These are phyloP conservation scores for Setipinna tenuifilis DNA, from an alignment of 2,797 vertebrate species.

Conservation along the genomic window DNA sequence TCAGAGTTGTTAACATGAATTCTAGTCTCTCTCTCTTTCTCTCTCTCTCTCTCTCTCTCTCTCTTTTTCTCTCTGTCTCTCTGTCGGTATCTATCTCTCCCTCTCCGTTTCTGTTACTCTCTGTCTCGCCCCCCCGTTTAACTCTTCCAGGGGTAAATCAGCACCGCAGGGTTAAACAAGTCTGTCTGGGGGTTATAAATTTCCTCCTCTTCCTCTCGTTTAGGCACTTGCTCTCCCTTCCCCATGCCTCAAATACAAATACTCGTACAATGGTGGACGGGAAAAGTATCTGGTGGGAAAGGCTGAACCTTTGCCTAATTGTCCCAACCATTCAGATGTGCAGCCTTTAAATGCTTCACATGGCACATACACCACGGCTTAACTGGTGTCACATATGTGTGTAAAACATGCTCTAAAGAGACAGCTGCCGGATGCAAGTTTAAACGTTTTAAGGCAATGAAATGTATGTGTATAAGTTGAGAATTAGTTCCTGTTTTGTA, in stretches of 20 bases:
- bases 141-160: constrained; percentile 32
- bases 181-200: constrained; percentile 44
- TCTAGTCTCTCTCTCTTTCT: constrained; percentile 14
- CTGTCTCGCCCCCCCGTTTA: background rate
- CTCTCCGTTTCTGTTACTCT: constrained; percentile 16
- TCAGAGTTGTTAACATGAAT: constrained; percentile 29
- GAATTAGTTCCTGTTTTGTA: too few species aligned
- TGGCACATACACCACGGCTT: constrained; percentile 7
- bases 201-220: constrained; percentile 42
- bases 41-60: constrained; percentile 18
- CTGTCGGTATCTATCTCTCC: constrained; percentile 11
- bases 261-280: constrained; percentile 72
- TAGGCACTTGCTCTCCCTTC: constrained; percentile 53
- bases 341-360: constrained; percentile 23
- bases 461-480: too few species aligned
- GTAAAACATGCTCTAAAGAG: background rate
- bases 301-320: constrained; percentile 78
- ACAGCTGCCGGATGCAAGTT: too few species aligned
- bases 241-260: constrained; percentile 61
- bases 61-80: constrained; percentile 22
- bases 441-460: too few species aligned
- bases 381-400: constrained; percentile 15
- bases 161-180: constrained; percentile 36
- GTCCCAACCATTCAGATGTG: background rate
- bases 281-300: constrained; percentile 86